Conservation (phyloP, 2,113 vertebrate species). For the Pseudois nayaur region DNA sequence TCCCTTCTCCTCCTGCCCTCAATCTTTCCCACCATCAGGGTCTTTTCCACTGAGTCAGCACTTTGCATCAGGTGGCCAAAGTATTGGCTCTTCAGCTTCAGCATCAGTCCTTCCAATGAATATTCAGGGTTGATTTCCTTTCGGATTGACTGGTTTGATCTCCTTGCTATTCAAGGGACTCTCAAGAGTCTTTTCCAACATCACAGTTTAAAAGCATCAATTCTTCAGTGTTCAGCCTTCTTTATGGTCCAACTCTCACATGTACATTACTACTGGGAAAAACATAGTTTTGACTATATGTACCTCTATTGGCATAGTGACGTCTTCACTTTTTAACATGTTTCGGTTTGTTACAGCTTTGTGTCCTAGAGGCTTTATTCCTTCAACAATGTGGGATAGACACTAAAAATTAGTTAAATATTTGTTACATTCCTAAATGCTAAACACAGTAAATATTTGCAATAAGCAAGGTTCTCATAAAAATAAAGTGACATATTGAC, state of each 20-base stretch:
- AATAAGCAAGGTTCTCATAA: not conserved
- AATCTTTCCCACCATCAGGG: not conserved
- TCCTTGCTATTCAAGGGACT: not conserved
- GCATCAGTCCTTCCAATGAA: not conserved
- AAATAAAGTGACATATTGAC: not conserved
- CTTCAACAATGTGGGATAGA: not conserved
- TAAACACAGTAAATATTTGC: not conserved
- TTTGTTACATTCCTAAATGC: not conserved
- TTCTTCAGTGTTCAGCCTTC: not conserved
- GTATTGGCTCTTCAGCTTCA: not conserved
- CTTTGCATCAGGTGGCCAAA: not conserved
- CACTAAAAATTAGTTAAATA: not conserved
- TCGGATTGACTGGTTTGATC: not conserved
- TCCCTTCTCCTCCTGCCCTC: not conserved
- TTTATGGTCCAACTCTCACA: not conserved
- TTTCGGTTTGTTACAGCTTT: not conserved
- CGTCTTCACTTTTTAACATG: rapidly evolving
- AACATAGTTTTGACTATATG: not conserved
- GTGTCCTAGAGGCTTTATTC: not conserved
- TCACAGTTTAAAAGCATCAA: not conserved
- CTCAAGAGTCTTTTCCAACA: not conserved
- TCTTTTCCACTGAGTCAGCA: not conserved
- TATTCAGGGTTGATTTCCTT: not conserved
- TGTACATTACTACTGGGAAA: not conserved
- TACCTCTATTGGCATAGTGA: not conserved